Conservation (phyloP, 2,113 vertebrate genomes). For the Henicopernis longicauda region DNA sequence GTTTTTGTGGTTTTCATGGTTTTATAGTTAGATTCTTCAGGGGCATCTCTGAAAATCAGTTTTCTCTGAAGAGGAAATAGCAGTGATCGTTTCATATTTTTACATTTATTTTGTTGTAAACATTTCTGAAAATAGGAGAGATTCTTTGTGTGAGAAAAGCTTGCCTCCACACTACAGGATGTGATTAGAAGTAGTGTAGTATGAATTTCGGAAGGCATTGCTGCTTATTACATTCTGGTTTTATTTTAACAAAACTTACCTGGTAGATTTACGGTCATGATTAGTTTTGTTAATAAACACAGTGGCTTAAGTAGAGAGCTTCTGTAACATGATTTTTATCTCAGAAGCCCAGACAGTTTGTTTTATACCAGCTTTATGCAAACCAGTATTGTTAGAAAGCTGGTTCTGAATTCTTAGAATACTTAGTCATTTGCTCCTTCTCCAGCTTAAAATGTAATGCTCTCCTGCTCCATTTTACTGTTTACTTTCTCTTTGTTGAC, state of each 20-base stretch:
- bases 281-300: slow-evolving; percentile 20
- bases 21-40: not conserved
- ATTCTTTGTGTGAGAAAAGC: not conserved
- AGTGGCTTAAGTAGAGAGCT: not conserved
- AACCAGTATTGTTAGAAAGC: slow-evolving; percentile 16
- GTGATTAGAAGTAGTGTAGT: not conserved
- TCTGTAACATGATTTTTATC: not conserved
- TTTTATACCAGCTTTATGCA: not conserved
- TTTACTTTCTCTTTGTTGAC: not conserved
- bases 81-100: not conserved
- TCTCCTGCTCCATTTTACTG: not conserved
- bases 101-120: not conserved
- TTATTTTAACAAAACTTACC: not conserved
- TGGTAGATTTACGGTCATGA: not conserved
- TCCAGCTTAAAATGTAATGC: not conserved
- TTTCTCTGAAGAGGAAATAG: not conserved
- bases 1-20: not conserved
- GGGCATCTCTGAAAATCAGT: not conserved
- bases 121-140: not conserved
- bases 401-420: not conserved
- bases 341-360: not conserved
- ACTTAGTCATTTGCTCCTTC: not conserved
- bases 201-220: not conserved
- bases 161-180: not conserved
- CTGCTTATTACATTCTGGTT: not conserved